Evolutionary conservation across 2,888 invertebrate species (phyloP).

Genomic region (Megastigmus dorsalis): DNA sequence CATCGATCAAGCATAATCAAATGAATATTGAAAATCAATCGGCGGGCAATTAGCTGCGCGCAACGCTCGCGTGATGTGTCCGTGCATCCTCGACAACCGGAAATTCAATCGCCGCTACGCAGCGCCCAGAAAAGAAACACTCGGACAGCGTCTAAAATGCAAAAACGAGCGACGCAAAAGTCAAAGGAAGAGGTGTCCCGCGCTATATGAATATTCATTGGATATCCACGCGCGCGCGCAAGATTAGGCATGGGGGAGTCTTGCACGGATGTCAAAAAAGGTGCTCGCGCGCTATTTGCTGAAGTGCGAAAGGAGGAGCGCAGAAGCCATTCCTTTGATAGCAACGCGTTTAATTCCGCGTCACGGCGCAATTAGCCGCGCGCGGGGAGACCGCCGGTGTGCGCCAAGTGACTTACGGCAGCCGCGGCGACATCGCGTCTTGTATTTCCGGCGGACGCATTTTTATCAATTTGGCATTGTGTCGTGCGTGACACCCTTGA

Average conservation of each 20-base stretch:
- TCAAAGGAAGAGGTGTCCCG: neutral
- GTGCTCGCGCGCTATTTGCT: neutral
- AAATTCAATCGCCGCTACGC: neutral
- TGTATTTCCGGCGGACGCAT: neutral
- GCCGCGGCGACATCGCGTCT: neutral
- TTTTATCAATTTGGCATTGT: slow-evolving; percentile 50
- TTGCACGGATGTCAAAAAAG: neutral
- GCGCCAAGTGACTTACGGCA: slow-evolving; percentile 37
- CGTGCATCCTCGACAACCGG: slow-evolving; percentile 30
- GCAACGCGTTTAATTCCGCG: slow-evolving; percentile 3
- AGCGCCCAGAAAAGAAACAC: neutral
- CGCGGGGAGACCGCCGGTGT: too few species aligned
- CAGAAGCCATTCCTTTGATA: neutral
- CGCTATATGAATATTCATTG: slow-evolving; percentile 18
- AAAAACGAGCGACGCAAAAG: neutral
- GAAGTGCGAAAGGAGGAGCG: neutral
- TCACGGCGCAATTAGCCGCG: too few species aligned
- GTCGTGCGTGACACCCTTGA: slow-evolving; percentile 19
- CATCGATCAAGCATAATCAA: neutral
- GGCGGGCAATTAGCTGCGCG: neutral
- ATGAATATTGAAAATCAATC: slow-evolving; percentile 22
- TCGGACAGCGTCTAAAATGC: too few species aligned
- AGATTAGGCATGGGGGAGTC: neutral
- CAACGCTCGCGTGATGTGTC: slow-evolving; percentile 12
- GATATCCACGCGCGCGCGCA: too few species aligned